Evolutionary conservation across 2,888 invertebrate genomes (phyloP), one percentile per base, ranked within the genome.

Genomic region (Pollenia labialis): DNA sequence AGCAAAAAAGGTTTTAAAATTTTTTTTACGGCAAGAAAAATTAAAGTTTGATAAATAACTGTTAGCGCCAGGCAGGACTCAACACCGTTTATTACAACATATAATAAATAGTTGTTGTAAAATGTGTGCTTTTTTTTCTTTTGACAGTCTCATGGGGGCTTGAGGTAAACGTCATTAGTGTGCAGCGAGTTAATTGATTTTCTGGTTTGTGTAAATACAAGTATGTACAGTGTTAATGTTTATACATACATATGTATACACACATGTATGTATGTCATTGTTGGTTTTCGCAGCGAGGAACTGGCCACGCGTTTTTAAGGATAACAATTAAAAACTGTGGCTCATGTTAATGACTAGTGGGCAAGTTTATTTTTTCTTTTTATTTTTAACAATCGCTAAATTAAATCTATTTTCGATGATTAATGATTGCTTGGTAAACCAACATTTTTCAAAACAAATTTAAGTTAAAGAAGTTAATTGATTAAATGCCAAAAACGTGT

Each of bases 161-260:
- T 71, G 23, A 44, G 32, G 12, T 42, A 32, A 56, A 72, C 58
- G 54, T 40, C 80, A 80, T 80, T 80, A 54, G 32, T 18, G 64
- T 72, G 56, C 50, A 54, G 58, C 32, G 10, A 52, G 42, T 66
- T 84, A 85, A 85, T 85, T 85, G 84, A 85, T 69, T 79, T 74
- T 72, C 58, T 18, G n/a, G 8, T 40, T 66, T 60, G 3, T 40
- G 4, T 44, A 8, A 18, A 56, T 32, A 32, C 32, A 32, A 32
- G 32, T 32, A 23, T 71, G 16, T 56, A 44, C 44, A 42, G 3
- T 1, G 44, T 42, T 8, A 32, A 6, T 32, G 16, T 46, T 46
- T 32, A 6, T 32, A 32, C 32, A 32, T 32, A 32, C 16, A 16
- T 7, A 11, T 50, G 14, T 42, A n/a, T n/a, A 32, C 6, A 32